Conservation (phyloP, 1,140 invertebrate genomes). For the Gryllus bimaculatus region DNA sequence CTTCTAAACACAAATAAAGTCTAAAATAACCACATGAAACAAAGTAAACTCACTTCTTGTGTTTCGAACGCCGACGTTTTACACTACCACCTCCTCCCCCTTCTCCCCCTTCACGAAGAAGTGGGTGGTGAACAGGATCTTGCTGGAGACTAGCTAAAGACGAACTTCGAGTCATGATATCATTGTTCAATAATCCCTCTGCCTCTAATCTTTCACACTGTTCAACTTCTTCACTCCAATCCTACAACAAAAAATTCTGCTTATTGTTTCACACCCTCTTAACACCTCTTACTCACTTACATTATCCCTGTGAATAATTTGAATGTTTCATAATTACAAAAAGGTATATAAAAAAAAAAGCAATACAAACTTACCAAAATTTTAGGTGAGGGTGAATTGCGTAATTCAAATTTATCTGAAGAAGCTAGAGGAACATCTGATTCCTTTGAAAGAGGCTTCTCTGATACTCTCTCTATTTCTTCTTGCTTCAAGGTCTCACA, state of each 20-base stretch:
- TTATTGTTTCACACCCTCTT: too few relatives aligned
- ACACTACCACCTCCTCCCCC: not conserved
- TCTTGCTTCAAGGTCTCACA: not conserved
- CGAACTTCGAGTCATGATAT: slow-evolving; percentile 40
- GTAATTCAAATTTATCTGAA: not conserved
- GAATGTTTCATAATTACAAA: too few relatives aligned
- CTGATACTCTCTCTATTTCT: not conserved
- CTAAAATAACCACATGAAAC: not conserved
- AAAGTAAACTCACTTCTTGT: not conserved
- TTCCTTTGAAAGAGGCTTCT: not conserved
- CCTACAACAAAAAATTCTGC: slow-evolving; percentile 12
- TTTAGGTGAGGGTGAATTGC: slow-evolving; percentile 11
- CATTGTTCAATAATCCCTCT: slow-evolving; percentile 29
- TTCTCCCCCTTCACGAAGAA: not conserved
- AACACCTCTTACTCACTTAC: too few relatives aligned
- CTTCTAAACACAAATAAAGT: not conserved
- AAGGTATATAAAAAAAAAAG: not conserved
- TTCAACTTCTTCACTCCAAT: slow-evolving; percentile 26
- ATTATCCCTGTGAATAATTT: too few relatives aligned
- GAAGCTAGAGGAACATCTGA: not conserved
- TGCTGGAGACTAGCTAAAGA: slow-evolving; percentile 44
- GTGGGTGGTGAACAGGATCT: slow-evolving; percentile 30
- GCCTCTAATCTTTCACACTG: slow-evolving; percentile 31
- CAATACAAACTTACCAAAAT: slow-evolving; percentile 18
- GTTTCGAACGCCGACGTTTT: not conserved